These are phyloP conservation scores for Macrobrachium rosenbergii DNA, from an alignment of 1,140 invertebrate species.

Conservation along the genomic window DNA sequence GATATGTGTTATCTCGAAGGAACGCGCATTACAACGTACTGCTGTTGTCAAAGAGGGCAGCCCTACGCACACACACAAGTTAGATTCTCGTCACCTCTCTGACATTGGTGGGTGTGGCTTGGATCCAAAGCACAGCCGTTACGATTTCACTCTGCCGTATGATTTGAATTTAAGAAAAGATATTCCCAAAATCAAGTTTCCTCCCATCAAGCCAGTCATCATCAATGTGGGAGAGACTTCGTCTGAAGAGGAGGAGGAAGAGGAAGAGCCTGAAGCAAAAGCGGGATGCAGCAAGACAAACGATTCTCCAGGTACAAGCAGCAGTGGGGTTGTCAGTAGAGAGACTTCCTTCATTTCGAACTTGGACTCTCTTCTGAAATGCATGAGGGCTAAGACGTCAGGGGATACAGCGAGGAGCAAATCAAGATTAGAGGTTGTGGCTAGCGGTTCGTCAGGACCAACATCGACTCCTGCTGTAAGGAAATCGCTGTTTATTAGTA, in stretches of 20 bases:
- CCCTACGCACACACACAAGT: slow-evolving; percentile 25
- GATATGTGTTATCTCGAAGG: not conserved
- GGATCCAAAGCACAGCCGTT: slow-evolving; percentile 49
- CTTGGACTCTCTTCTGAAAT: slow-evolving; percentile 40
- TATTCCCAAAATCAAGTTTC: slow-evolving; percentile 42
- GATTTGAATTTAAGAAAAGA: slow-evolving; percentile 1
- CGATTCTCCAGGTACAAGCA: not conserved
- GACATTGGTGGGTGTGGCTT: slow-evolving; percentile 50
- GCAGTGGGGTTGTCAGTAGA: not conserved
- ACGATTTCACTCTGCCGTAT: slow-evolving; percentile 19
- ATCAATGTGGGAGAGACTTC: slow-evolving; percentile 30
- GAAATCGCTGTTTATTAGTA: not conserved
- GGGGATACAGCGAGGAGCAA: not conserved
- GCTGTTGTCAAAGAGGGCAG: slow-evolving; percentile 25
- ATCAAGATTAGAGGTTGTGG: not conserved
- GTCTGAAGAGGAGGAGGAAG: slow-evolving; percentile 41
- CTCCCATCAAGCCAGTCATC: slow-evolving; percentile 45
- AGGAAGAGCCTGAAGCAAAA: slow-evolving; percentile 7
- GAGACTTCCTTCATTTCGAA: not conserved
- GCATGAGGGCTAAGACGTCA: slow-evolving; percentile 23
- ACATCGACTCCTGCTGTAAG: slow-evolving; percentile 4
- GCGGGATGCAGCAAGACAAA: not conserved
- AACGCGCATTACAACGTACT: not conserved
- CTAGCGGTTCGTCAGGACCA: not conserved
- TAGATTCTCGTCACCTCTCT: slow-evolving; percentile 18